These are phyloP conservation scores for Rhizoglyphus robini DNA, from an alignment of 1,140 invertebrate genomes.

Conservation along the genomic window DNA sequence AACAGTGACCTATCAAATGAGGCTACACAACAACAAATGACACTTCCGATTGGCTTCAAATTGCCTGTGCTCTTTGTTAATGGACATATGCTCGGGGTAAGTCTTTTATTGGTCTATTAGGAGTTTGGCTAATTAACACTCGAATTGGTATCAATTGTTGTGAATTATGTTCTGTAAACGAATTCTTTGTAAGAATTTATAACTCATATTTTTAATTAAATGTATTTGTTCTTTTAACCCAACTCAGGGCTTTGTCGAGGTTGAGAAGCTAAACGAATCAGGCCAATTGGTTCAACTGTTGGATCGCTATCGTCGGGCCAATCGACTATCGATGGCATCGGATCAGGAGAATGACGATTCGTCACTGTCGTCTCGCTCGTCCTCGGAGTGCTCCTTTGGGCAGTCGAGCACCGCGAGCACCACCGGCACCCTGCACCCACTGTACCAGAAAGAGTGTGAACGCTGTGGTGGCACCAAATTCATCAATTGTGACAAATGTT, in stretches of 20 bases:
- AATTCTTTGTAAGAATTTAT: too few relatives aligned
- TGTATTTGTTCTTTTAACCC: background rate
- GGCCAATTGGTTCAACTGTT: slow-evolving; percentile 10
- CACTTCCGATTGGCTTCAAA: background rate
- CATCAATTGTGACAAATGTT: slow-evolving; percentile 18
- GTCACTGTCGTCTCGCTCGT: background rate
- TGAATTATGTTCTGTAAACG: too few relatives aligned
- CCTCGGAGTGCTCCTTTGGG: too few relatives aligned
- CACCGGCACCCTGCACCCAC: background rate
- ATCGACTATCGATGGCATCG: too few relatives aligned
- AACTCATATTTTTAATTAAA: too few relatives aligned
- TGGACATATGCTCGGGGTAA: slow-evolving; percentile 19
- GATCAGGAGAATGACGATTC: too few relatives aligned
- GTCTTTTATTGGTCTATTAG: slow-evolving; percentile 4
- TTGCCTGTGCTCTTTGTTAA: slow-evolving; percentile 18
- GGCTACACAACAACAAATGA: too few relatives aligned
- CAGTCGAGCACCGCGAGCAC: background rate
- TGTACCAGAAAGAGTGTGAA: background rate
- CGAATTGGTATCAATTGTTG: too few relatives aligned
- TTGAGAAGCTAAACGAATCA: slow-evolving; percentile 20
- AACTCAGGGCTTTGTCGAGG: background rate
- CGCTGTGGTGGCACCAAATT: slow-evolving; percentile 15
- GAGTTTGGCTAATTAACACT: too few relatives aligned
- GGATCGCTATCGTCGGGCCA: background rate
- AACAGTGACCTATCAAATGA: too few relatives aligned